These are phyloP conservation scores for Phrynosoma blainvillii DNA, from an alignment of 2,113 vertebrate species.

Conservation along the genomic window DNA sequence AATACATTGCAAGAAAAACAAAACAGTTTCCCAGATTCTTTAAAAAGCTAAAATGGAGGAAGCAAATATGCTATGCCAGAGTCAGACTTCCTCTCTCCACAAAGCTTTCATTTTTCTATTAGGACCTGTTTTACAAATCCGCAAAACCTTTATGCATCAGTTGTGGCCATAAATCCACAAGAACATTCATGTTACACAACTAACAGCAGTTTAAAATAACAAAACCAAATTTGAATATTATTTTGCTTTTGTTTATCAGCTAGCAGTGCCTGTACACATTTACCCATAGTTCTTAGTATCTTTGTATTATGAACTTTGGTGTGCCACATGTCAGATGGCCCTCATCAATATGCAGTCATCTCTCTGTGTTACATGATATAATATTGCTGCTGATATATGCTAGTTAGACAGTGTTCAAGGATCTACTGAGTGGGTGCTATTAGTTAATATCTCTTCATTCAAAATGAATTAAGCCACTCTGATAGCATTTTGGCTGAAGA, in stretches of 20 bases:
- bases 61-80: conserved; percentile 50
- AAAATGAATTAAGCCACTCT: no score
- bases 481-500: no score
- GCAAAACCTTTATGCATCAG: conserved; percentile 53
- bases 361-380: neutral
- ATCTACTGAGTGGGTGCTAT: neutral
- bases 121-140: conserved; percentile 49
- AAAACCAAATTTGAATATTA: neutral
- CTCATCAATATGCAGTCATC: neutral
- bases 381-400: neutral
- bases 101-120: conserved; percentile 51
- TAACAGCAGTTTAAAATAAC: conserved; percentile 2
- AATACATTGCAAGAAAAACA: conserved; percentile 55
- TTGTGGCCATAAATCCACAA: conserved; percentile 41
- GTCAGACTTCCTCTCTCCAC: neutral
- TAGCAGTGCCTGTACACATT: neutral
- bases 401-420: neutral
- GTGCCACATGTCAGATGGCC: neutral
- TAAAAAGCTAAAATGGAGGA: conserved; percentile 61
- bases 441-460: conserved; percentile 23
- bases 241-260: conserved; percentile 30
- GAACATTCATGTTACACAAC: conserved; percentile 23
- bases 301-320: conserved; percentile 16
- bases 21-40: conserved; percentile 56
- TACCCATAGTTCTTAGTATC: neutral